A percentile compares a stretch with the other conserved stretches of the same genome.
phyloP scores from a whole-genome alignment of 2,888 invertebrate species.

The Xylophagus ater region DNA sequence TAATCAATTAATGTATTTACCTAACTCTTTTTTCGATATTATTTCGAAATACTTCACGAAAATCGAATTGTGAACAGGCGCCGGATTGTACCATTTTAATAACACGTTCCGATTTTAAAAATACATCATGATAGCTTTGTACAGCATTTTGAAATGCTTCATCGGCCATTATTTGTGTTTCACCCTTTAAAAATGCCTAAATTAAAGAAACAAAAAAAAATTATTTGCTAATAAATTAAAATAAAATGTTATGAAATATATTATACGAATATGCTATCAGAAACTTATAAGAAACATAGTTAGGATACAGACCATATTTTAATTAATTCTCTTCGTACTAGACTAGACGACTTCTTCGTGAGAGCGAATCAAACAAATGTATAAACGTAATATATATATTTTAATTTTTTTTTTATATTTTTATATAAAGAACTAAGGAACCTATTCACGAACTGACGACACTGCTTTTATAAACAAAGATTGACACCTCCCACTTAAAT shows the following conservation, averaged over 20 bases:
- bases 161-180: slow-evolving; percentile 95
- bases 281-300: neutral
- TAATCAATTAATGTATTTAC: no score
- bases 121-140: slow-evolving; percentile 90
- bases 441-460: no score
- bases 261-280: neutral
- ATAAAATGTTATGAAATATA: neutral
- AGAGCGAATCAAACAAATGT: neutral
- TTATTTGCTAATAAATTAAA: neutral
- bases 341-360: neutral
- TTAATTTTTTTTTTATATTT: no score
- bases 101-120: slow-evolving; percentile 93
- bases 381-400: no score
- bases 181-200: slow-evolving; percentile 90
- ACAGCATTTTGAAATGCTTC: slow-evolving; percentile 99
- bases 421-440: no score
- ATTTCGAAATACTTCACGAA: slow-evolving; percentile 94
- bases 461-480: no score
- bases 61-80: slow-evolving; percentile 96
- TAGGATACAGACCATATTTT: no score
- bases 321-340: no score
- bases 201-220: neutral
- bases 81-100: slow-evolving; percentile 95
- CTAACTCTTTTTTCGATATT: slow-evolving; percentile 97
- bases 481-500: no score